A percentile compares a stretch with the other conserved stretches of the same genome.
phyloP scores from a whole-genome alignment of 2,113 vertebrate species.

The Rana temporaria region DNA sequence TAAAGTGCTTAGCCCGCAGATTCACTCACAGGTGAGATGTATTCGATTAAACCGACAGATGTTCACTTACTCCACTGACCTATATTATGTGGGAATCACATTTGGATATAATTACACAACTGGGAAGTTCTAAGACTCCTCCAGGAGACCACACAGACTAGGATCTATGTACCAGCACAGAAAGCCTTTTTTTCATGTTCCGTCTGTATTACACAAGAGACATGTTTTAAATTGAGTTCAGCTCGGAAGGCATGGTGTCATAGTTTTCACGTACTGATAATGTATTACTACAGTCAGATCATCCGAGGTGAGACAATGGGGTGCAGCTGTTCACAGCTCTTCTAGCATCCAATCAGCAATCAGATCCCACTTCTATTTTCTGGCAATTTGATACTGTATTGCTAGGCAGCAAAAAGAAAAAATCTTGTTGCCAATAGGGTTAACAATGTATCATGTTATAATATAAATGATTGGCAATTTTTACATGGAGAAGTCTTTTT shows the following conservation, averaged over 20 bases:
- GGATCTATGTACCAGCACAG: not conserved
- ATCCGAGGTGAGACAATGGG: too few species aligned
- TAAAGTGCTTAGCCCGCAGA: not conserved
- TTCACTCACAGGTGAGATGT: conserved; percentile 6
- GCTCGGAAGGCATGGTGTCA: not conserved
- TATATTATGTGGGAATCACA: conserved; percentile 23
- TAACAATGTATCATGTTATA: too few species aligned
- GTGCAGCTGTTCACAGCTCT: too few species aligned
- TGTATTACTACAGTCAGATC: not conserved
- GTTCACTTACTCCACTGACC: conserved; percentile 8
- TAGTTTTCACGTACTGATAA: not conserved
- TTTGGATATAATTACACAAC: conserved; percentile 41
- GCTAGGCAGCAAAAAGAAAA: too few species aligned
- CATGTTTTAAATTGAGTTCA: conserved; percentile 16
- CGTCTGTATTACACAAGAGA: conserved; percentile 15
- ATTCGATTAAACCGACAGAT: conserved; percentile 19
- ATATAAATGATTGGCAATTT: too few species aligned
- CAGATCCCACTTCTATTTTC: too few species aligned
- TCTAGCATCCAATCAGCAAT: too few species aligned
- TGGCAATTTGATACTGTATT: too few species aligned
- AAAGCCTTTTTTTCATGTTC: not conserved
- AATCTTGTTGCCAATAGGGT: too few species aligned
- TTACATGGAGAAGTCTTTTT: too few species aligned
- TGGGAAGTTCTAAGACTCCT: conserved; percentile 2
- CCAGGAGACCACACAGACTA: conserved; percentile 35